phyloP scores from a whole-genome alignment of 2,888 invertebrate species.

The Eurytoma adleriae region DNA sequence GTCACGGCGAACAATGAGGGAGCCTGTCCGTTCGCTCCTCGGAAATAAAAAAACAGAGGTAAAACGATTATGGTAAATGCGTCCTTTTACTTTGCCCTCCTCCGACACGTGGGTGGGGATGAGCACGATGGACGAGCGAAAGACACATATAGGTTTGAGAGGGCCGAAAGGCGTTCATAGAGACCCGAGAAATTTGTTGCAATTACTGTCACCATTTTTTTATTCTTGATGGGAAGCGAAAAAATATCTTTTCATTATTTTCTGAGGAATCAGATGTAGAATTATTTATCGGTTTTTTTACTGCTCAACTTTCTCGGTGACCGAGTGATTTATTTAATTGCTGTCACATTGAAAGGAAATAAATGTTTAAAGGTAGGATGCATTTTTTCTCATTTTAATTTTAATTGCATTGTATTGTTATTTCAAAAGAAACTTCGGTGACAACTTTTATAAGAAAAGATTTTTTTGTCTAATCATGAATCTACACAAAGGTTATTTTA shows the following conservation, averaged over 20 bases:
- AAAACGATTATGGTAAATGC: slow-evolving; percentile 31
- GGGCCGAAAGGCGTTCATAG: background rate
- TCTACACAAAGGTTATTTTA: too few species aligned
- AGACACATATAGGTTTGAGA: background rate
- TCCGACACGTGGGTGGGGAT: background rate
- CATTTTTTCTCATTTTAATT: too few species aligned
- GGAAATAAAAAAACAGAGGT: slow-evolving; percentile 23
- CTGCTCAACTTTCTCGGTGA: background rate
- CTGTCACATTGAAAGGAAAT: too few species aligned
- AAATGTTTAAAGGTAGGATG: too few species aligned
- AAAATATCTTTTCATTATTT: background rate
- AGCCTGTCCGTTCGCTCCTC: background rate
- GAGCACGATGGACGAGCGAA: background rate
- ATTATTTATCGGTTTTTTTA: background rate
- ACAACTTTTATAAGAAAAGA: too few species aligned
- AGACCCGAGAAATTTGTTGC: background rate
- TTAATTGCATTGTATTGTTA: too few species aligned
- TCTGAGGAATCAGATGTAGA: background rate
- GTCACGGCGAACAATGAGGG: slow-evolving; percentile 37
- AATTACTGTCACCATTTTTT: background rate
- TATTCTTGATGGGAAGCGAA: background rate
- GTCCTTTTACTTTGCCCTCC: background rate
- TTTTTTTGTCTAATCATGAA: too few species aligned
- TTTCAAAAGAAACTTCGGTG: too few species aligned
- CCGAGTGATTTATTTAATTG: background rate